Base-by-base conservation (phyloP, 2,888 invertebrate species). In the Norana najaformis region DNA sequence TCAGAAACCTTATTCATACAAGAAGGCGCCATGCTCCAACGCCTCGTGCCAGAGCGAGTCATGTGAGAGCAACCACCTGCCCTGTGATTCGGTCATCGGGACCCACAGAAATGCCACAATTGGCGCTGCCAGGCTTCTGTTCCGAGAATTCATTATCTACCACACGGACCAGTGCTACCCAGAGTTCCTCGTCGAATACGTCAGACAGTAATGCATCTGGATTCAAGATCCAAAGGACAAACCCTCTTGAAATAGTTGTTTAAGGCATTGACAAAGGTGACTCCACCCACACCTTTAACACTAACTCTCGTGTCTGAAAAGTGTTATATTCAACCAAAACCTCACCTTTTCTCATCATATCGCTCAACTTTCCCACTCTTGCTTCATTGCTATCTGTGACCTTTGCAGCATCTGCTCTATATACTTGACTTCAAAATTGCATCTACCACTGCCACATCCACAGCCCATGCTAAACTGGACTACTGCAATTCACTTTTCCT, bases 141-240 rank as follows among this genome's bases (percentile, higher is more conserved):
- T 93, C 88, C 90, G 93, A 16, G 93, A 93, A 90, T 93, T 93
- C 92, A 90, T 93, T 3, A 91, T 93, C 14, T 93, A 92, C 91
- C 92, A 93, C 83, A 91, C 91, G 88, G 91, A 90, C 37, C 92
- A 92, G 38, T 92, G 92, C 36, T 93, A 93, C 89, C 93, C 93
- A 18, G 93, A 93, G 88, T 93, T 92, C 90, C 88, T 93, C n/a
- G 92, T 93, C 4, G 85, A 90, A 36, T 90, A 90, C 47, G 47
- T 41, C 18, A 89, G 90, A 41, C 53, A 89, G 89, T 89, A 30
- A 89, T 69, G 69, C 69, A 23, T 47, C 47, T 23, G 23, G n/a
- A 16, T 8, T 69, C 69, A 5, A 69, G 69, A 69, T n/a, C 16
- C 30, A 69, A n/a, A 47, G 2, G 23, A 69, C 69, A 69, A n/a